phyloP scores from a whole-genome alignment of 2,888 invertebrate species.

The Troides oblongomaculatus region DNA sequence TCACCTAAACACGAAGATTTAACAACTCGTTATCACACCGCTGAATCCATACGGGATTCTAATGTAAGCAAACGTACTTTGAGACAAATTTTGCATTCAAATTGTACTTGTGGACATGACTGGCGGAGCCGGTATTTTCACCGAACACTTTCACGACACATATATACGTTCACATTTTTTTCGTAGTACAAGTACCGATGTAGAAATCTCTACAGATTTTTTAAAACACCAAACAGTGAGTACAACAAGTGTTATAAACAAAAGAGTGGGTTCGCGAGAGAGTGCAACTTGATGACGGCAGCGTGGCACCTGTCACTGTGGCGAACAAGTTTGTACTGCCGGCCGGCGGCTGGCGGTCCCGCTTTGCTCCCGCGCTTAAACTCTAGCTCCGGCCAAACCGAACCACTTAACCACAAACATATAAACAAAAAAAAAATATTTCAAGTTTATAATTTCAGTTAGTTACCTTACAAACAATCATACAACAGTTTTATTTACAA shows the following conservation, averaged over 20 bases:
- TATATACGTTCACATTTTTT: constrained; percentile 53
- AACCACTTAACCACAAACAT: constrained; percentile 25
- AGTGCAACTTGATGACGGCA: constrained; percentile 55
- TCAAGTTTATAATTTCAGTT: no score
- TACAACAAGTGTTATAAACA: constrained; percentile 71
- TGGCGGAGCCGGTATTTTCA: constrained; percentile 61
- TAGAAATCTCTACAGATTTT: constrained; percentile 39
- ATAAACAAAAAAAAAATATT: constrained; percentile 3
- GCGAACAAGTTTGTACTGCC: constrained; percentile 71
- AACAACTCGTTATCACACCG: constrained; percentile 40
- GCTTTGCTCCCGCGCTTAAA: constrained; percentile 52
- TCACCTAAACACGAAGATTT: constrained; percentile 34
- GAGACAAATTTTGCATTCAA: constrained; percentile 70
- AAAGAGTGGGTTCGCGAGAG: constrained; percentile 67
- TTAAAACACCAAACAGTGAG: constrained; percentile 41
- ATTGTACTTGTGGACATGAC: constrained; percentile 67
- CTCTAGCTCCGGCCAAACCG: constrained; percentile 45
- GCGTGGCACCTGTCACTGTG: constrained; percentile 70
- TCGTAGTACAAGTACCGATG: constrained; percentile 34
- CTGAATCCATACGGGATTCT: constrained; percentile 52
- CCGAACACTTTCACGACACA: constrained; percentile 69
- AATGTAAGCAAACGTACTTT: constrained; percentile 57
- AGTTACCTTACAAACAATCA: no score
- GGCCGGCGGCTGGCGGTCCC: constrained; percentile 47
- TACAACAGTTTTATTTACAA: neutral